Evolutionary conservation across 92 coral and sea anemone genomes (phyloP), one percentile per base, ranked within the genome.

Genomic region (Phymanthus crucifer): DNA sequence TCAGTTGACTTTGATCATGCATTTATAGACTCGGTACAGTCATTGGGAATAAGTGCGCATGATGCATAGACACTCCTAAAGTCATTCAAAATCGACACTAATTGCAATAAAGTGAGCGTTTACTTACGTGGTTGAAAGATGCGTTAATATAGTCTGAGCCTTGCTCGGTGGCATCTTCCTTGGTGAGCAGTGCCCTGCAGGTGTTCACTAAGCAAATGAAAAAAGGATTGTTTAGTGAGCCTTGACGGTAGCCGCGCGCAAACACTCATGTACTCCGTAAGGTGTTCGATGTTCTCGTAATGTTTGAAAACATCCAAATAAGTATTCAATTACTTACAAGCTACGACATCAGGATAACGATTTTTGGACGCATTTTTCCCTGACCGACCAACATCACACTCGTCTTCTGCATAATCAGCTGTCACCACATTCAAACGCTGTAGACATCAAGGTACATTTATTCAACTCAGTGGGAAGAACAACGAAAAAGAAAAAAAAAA

Each of bases 61-160:
- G 8, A 24, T 6, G 45, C 45, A 43, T n/a, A n/a, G n/a, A n/a
- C n/a, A n/a, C n/a, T n/a, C 13, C 13, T 43, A 43, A 43, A 43
- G 12, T 17, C 13, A 0, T 43, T 10, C 48, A 43, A 43, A 43
- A 6, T 43, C 13, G 10, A 17, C 48, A 0, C 48, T 43, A 5
- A 10, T 21, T 18, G 40, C 6, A 13, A 23, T 23, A 36, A 71
- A 68, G 13, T 10, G 1, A 5, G 48, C 40, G 3, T 71, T 21
- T 50, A 83, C 88, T 85, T 75, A 89, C 93, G 52, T 89, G 84
- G 12, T 85, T 82, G 66, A 75, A 78, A 12, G 92, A 85, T 23
- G 92, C 92, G 72, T 85, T 89, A 76, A 89, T 81, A 78, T 89
- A 89, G 58, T 45, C 17, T 9, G 78, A 36, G 46, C 36, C 45